Conservation (phyloP, 2,797 vertebrate genomes). For the Gymnoscopelus microlampas region DNA sequence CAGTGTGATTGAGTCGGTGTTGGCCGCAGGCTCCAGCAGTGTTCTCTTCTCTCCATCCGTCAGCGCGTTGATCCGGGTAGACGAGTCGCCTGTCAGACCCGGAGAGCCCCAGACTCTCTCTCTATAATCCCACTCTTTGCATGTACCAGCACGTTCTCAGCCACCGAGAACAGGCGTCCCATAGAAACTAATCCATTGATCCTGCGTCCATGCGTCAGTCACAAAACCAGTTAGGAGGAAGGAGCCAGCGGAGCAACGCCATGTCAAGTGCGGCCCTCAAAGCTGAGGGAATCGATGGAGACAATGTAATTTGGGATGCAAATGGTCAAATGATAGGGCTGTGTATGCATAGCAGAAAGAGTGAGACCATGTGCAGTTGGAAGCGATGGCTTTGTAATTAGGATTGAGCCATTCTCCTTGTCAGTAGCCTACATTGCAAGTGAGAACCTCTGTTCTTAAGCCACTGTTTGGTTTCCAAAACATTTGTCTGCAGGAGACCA, state of each 20-base stretch:
- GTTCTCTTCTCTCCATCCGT: constrained; percentile 69
- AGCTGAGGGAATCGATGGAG: constrained; percentile 62
- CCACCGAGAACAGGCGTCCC: constrained; percentile 71
- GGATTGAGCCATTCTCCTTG: background rate
- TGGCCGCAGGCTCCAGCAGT: constrained; percentile 59
- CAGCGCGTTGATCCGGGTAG: constrained; percentile 61
- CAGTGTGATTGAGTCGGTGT: constrained; percentile 75
- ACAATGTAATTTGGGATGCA: constrained; percentile 66
- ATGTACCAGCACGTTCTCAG: constrained; percentile 79
- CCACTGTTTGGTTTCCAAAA: constrained; percentile 21
- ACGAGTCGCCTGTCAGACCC: constrained; percentile 45
- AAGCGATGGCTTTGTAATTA: constrained; percentile 21
- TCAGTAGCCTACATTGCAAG: constrained; percentile 1
- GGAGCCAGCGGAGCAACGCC: constrained; percentile 59
- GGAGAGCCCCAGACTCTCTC: constrained; percentile 61
- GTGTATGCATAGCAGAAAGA: background rate
- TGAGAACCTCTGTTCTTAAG: background rate
- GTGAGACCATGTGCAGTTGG: constrained; percentile 11
- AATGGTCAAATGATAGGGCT: constrained; percentile 40
- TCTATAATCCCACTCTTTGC: constrained; percentile 80
- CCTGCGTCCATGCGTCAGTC: constrained; percentile 70
- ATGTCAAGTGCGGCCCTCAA: constrained; percentile 75
- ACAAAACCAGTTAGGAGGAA: constrained; percentile 72
- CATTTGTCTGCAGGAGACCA: constrained; percentile 10
- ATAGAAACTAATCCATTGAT: constrained; percentile 84